These are phyloP conservation scores for Carollia perspicillata DNA, from an alignment of 2,113 vertebrate species.

Conservation along the genomic window DNA sequence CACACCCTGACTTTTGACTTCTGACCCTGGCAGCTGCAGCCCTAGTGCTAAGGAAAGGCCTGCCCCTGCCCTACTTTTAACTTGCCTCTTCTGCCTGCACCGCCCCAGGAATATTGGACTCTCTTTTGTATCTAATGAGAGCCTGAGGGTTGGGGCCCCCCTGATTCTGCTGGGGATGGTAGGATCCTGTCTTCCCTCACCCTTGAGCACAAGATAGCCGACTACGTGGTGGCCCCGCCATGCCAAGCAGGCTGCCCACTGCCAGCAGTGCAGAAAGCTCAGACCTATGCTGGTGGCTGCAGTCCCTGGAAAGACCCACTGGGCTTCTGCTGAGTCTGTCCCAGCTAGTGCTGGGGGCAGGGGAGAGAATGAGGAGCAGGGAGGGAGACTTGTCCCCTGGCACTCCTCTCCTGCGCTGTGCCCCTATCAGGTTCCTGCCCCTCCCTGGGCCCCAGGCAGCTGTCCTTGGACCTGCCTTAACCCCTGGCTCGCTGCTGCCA, in stretches of 20 bases:
- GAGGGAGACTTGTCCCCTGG: background rate
- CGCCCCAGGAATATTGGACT: background rate
- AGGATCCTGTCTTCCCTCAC: background rate
- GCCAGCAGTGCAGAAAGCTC: background rate
- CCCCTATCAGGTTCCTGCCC: constrained; percentile 72
- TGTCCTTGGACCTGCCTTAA: constrained; percentile 67
- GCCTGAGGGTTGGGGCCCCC: background rate
- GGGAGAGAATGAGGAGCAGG: constrained; percentile 3
- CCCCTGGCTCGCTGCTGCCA: constrained; percentile 6
- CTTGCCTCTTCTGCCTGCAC: background rate
- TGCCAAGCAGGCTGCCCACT: background rate
- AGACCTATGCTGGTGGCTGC: background rate
- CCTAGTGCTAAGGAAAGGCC: background rate
- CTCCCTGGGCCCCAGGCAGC: constrained; percentile 68
- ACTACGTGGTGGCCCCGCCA: background rate
- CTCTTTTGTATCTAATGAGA: background rate
- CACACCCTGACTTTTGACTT: background rate
- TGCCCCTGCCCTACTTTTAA: background rate
- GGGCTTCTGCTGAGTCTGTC: background rate
- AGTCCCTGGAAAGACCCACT: background rate
- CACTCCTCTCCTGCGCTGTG: background rate
- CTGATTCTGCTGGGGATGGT: background rate
- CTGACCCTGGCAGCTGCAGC: background rate
- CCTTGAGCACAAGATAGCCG: background rate
- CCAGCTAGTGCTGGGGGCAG: background rate